Evolutionary conservation across 2,797 vertebrate genomes (phyloP).

Genomic region (Clamator glandarius): DNA sequence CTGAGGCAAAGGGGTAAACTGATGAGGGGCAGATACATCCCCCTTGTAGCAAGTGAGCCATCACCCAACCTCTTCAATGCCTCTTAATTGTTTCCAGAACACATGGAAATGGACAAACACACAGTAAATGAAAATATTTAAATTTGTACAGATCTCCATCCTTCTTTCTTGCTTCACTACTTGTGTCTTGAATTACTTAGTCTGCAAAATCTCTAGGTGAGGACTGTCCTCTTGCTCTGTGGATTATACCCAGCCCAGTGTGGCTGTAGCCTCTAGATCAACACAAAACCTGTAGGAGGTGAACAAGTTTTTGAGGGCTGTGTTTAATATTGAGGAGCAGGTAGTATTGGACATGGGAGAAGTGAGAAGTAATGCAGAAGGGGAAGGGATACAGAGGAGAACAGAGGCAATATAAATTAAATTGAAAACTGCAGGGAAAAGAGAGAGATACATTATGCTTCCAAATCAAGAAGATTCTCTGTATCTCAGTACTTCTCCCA

Average conservation of each 20-base stretch:
- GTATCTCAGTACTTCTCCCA: background rate
- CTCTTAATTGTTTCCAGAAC: background rate
- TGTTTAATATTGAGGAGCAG: background rate
- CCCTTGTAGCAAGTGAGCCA: background rate
- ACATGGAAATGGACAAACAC: background rate
- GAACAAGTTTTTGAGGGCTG: background rate
- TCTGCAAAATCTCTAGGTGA: background rate
- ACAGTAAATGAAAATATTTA: background rate
- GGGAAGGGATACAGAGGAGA: background rate
- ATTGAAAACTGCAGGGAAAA: background rate
- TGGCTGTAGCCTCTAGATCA: background rate
- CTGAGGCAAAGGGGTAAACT: background rate
- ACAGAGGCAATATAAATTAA: background rate
- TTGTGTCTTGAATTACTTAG: background rate
- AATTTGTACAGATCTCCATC: background rate
- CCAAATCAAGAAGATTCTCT: background rate
- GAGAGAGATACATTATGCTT: background rate
- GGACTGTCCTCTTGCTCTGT: background rate
- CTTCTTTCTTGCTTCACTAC: background rate
- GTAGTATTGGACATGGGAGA: background rate
- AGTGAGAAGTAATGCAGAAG: background rate
- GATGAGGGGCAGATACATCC: background rate
- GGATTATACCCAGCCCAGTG: background rate
- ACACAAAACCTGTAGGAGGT: fast-evolving
- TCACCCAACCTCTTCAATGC: background rate